These are phyloP conservation scores for Drosophila hamatofila DNA, from an alignment of 2,888 invertebrate species.

Conservation along the genomic window DNA sequence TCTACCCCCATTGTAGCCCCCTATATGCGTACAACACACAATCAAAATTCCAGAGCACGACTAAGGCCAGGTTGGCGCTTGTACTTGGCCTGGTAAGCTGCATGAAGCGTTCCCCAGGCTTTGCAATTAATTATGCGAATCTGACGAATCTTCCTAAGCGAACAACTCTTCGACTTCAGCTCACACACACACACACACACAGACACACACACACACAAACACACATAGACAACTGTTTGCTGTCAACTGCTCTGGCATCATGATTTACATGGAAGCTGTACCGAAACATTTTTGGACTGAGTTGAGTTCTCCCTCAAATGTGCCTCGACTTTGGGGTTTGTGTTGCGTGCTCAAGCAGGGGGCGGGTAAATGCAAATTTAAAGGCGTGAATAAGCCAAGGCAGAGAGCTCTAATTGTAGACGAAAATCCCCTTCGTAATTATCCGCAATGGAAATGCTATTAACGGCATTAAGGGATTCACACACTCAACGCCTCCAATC, in stretches of 20 bases:
- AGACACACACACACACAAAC: conserved; percentile 19
- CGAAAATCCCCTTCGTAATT: conserved; percentile 71
- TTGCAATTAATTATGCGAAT: conserved; percentile 83
- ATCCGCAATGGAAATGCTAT: conserved; percentile 82
- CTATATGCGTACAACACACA: conserved; percentile 61
- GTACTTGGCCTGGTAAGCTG: conserved; percentile 59
- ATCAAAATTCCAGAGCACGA: conserved; percentile 79
- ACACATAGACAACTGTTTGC: conserved; percentile 50
- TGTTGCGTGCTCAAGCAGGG: conserved; percentile 7
- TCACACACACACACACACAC: conserved; percentile 44
- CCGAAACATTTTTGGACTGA: conserved; percentile 29
- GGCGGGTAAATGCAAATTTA: conserved; percentile 75
- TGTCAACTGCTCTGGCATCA: conserved; percentile 78
- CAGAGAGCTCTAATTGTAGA: conserved; percentile 72
- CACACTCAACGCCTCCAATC: background rate
- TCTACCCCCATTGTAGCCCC: background rate
- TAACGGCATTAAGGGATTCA: conserved; percentile 82
- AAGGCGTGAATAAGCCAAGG: conserved; percentile 79
- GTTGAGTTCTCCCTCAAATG: conserved; percentile 47
- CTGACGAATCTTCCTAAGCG: conserved; percentile 81
- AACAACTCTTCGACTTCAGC: conserved; percentile 77
- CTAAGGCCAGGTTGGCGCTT: conserved; percentile 51
- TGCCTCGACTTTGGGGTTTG: conserved; percentile 30
- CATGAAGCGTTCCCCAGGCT: conserved; percentile 63
- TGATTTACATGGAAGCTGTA: conserved; percentile 75